phyloP scores from a whole-genome alignment of 2,888 invertebrate genomes.

The Spodoptera exigua region DNA sequence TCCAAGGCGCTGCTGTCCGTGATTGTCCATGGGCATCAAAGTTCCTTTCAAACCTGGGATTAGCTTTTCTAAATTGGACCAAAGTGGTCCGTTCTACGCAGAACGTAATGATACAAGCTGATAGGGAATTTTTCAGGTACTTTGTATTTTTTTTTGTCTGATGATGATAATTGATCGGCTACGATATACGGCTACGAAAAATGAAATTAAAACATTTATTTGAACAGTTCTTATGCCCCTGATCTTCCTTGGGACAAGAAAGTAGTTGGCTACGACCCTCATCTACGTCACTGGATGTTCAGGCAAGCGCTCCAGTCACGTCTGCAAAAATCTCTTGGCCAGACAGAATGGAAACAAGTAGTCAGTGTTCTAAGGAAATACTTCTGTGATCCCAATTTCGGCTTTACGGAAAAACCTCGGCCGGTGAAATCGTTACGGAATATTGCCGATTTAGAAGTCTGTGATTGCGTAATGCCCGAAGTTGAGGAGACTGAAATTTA shows the following conservation, averaged over 20 bases:
- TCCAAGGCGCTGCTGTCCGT: slow-evolving; percentile 70
- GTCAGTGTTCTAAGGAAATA: slow-evolving; percentile 70
- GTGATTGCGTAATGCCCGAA: slow-evolving; percentile 77
- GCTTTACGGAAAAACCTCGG: slow-evolving; percentile 71
- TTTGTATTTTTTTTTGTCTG: too few species aligned
- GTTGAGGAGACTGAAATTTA: slow-evolving; percentile 66
- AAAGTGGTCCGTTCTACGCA: slow-evolving; percentile 65
- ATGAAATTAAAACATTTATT: too few species aligned
- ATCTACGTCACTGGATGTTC: slow-evolving; percentile 82
- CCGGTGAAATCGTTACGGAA: slow-evolving; percentile 66
- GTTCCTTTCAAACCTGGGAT: slow-evolving; percentile 72
- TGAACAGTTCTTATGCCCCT: slow-evolving; percentile 77
- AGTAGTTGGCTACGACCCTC: slow-evolving; percentile 71
- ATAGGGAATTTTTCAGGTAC: slow-evolving; percentile 76
- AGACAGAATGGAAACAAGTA: slow-evolving; percentile 63
- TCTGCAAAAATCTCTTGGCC: slow-evolving; percentile 65
- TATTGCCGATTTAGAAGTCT: slow-evolving; percentile 69
- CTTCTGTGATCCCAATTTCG: slow-evolving; percentile 81
- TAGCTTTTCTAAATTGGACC: slow-evolving; percentile 74
- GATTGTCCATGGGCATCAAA: slow-evolving; percentile 80
- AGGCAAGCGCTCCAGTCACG: slow-evolving; percentile 76
- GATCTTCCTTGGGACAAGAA: slow-evolving; percentile 77
- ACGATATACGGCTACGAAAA: too few species aligned
- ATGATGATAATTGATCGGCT: too few species aligned
- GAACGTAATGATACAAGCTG: slow-evolving; percentile 46